Base-by-base conservation (phyloP, 2,888 invertebrate species). In the Cheilosia impressa region DNA sequence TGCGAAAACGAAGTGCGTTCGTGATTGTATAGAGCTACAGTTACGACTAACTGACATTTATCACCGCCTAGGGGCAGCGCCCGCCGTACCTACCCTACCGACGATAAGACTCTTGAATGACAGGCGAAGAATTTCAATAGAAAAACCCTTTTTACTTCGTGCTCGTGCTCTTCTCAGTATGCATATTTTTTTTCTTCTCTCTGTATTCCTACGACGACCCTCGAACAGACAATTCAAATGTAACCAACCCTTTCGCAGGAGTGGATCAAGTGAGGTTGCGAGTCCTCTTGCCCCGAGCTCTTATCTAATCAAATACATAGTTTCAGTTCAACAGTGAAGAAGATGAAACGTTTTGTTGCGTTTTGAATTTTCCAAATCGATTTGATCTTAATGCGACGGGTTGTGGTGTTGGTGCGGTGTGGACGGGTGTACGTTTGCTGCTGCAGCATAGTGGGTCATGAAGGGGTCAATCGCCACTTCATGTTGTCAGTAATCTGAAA, bases 31-130 rank as follows among this genome's bases (percentile, higher is more conserved):
- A 73, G 55, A 69, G 75, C 75, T 79, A 45, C 17, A 84, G 84
- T 84, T 84, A 84, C 79, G 68, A 75, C 75, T 75, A 84, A 80
- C 84, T 84, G 75, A 84, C 84, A 75, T 84, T 84, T 63, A 84
- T 84, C 84, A 80, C 71, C 75, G 73, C 80, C 84, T 80, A 75
- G 53, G 75, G 80, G 57, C 50, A 65, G 41, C 57, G 4, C 15
- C 13, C 57, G 2, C 24, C 22, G 41, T 41, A 50, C 50, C 62
- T 65, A 60, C 24, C 50, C 69, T 53, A 69, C 55, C 80, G 79
- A 79, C 63, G 34, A 22, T 24, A 24, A 27, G 53, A 27, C 43
- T 43, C 3, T 7, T 19, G 63, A 69, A 65, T 84, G 84, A 84
- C 80, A 75, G 75, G 38, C 65, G 75, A 71, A 75, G 84, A 84